phyloP scores from a whole-genome alignment of 1,140 invertebrate species.

The Paramacrobiotus metropolitanus region DNA sequence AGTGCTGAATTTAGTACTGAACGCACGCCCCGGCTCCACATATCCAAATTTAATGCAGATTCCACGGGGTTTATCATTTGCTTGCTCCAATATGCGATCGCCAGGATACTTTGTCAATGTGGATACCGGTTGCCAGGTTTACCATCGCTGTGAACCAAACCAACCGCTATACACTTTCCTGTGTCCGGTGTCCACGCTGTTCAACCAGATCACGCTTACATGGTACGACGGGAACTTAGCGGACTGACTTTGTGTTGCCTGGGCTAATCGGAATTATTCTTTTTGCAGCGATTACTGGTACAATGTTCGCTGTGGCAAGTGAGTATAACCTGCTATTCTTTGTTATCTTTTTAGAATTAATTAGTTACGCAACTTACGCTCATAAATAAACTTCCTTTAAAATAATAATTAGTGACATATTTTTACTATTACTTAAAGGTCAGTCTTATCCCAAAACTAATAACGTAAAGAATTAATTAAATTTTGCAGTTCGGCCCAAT shows the following conservation, averaged over 20 bases:
- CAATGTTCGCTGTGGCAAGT: not conserved
- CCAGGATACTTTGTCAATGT: not conserved
- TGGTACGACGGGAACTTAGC: too few relatives aligned
- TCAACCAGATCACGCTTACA: not conserved
- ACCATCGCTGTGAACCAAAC: not conserved
- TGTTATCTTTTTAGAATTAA: not conserved
- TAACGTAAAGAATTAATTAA: too few relatives aligned
- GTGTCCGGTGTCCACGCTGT: not conserved
- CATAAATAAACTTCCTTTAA: too few relatives aligned
- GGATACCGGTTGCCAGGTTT: not conserved
- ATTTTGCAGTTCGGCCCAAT: not conserved
- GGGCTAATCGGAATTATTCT: not conserved
- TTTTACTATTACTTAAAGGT: too few relatives aligned
- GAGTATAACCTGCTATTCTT: not conserved
- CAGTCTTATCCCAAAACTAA: too few relatives aligned
- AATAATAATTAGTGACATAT: too few relatives aligned
- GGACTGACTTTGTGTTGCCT: too few relatives aligned
- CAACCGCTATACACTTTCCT: not conserved
- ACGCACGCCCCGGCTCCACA: not conserved
- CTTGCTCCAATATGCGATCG: not conserved
- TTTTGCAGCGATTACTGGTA: constrained; percentile 1
- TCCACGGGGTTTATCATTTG: not conserved
- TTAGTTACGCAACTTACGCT: too few relatives aligned
- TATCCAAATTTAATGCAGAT: not conserved
- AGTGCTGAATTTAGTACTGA: not conserved